phyloP scores from a whole-genome alignment of 2,888 invertebrate genomes.

The Antitype chi region DNA sequence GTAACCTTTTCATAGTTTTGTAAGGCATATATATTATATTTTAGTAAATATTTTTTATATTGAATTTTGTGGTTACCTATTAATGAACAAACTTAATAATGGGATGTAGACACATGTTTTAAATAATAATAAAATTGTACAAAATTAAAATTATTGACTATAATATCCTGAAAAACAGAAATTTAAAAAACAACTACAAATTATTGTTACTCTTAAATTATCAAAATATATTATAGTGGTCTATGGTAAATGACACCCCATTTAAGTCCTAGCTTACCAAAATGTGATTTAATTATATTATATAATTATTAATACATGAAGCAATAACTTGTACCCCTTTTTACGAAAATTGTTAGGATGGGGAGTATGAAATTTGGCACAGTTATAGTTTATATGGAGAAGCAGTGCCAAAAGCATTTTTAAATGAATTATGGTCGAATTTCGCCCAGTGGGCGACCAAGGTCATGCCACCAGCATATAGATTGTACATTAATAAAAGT shows the following conservation, averaged over 20 bases:
- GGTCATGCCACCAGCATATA: background rate
- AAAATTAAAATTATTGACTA: background rate
- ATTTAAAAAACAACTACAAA: background rate
- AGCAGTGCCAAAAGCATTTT: no score
- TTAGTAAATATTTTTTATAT: background rate
- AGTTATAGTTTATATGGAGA: no score
- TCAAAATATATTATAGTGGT: background rate
- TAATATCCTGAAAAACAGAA: background rate
- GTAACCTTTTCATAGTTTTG: constrained; percentile 1
- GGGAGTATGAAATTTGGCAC: no score
- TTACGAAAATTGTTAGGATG: no score
- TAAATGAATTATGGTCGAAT: no score
- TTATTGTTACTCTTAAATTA: background rate
- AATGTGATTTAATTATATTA: background rate
- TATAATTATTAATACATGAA: no score
- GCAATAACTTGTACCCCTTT: no score
- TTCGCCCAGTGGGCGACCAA: no score
- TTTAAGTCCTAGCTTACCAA: background rate
- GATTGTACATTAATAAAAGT: background rate
- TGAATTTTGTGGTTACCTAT: background rate
- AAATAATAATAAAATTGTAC: background rate
- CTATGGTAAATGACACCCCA: background rate
- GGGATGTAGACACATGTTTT: background rate
- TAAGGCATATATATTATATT: background rate
- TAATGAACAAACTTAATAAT: background rate